phyloP scores from a whole-genome alignment of 2,113 vertebrate species.

The Protobothrops mucrosquamatus region DNA sequence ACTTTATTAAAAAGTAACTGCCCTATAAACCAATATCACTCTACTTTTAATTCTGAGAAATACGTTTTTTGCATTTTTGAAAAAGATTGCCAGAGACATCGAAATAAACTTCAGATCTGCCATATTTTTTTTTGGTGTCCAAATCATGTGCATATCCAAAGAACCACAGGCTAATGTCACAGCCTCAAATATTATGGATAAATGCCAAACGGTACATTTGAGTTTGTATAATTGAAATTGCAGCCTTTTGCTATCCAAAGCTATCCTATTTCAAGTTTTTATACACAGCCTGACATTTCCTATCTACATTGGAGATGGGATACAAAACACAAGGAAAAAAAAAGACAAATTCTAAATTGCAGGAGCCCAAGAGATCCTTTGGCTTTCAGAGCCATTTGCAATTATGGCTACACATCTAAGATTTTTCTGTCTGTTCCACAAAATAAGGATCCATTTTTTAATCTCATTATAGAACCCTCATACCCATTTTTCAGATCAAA shows the following conservation, averaged over 20 bases:
- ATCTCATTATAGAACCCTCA: slow-evolving; percentile 2
- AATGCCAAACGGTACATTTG: slow-evolving; percentile 46
- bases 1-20: slow-evolving; percentile 27
- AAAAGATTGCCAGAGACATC: slow-evolving; percentile 32
- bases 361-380: slow-evolving; percentile 28
- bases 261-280: slow-evolving; percentile 35
- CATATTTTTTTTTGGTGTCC: neutral
- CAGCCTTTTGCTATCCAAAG: slow-evolving; percentile 42
- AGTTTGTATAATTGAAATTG: slow-evolving; percentile 40
- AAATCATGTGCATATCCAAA: slow-evolving; percentile 33
- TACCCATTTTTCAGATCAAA: neutral
- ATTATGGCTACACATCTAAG: neutral
- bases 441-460: slow-evolving; percentile 22
- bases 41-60: slow-evolving; percentile 25
- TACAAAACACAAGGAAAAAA: slow-evolving; percentile 12
- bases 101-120: neutral
- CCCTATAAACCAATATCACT: slow-evolving; percentile 19
- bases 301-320: slow-evolving; percentile 26
- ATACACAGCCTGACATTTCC: slow-evolving; percentile 39
- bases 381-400: slow-evolving; percentile 30
- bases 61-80: slow-evolving; percentile 6
- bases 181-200: slow-evolving; percentile 45
- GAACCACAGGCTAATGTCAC: slow-evolving; percentile 40
- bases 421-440: slow-evolving; percentile 31
- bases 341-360: slow-evolving; percentile 34